Percentiles rank a stretch among this genome's conserved stretches.
Evolutionary conservation across 2,888 invertebrate species (phyloP).

Genomic region (Cetonia aurata): DNA sequence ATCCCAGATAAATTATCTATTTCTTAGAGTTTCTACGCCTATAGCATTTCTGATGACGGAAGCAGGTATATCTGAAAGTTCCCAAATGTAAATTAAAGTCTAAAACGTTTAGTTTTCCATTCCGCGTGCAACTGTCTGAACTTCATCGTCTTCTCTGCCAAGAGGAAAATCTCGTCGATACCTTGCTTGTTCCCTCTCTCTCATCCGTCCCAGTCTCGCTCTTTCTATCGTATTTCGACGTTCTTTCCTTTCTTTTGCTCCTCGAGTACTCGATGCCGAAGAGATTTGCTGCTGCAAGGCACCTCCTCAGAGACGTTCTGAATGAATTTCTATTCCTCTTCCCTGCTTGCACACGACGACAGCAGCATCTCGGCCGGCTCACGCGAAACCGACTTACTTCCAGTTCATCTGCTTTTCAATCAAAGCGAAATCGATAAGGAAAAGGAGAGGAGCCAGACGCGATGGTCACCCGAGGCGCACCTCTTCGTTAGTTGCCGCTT

Average conservation of each 20-base stretch:
- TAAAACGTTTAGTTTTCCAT: slow-evolving; percentile 20
- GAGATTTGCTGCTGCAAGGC: slow-evolving; percentile 24
- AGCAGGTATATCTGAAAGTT: too few relatives aligned
- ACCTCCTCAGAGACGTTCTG: slow-evolving; percentile 22
- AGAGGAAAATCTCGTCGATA: slow-evolving; percentile 19
- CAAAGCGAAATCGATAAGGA: slow-evolving; percentile 63
- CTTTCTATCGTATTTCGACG: background rate
- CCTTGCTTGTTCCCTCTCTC: background rate
- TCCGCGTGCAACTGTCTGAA: slow-evolving; percentile 10
- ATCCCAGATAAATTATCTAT: too few relatives aligned
- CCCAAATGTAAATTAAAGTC: slow-evolving; percentile 29
- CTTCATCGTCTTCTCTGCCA: slow-evolving; percentile 12
- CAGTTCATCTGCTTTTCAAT: slow-evolving; percentile 66
- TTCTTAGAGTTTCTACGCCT: too few relatives aligned
- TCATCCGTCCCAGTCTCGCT: background rate
- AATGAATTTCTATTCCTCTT: slow-evolving; percentile 35
- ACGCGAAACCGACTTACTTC: slow-evolving; percentile 59
- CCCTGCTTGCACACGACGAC: slow-evolving; percentile 7
- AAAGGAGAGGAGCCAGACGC: slow-evolving; percentile 34
- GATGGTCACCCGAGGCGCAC: slow-evolving; percentile 47
- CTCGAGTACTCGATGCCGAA: slow-evolving; percentile 11
- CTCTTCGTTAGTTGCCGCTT: slow-evolving; percentile 21
- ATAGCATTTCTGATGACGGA: background rate
- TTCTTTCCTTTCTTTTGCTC: background rate
- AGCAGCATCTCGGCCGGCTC: slow-evolving; percentile 23